These are phyloP conservation scores for Agrenia bidenticulata DNA, from an alignment of 2,888 invertebrate species.

Conservation along the genomic window DNA sequence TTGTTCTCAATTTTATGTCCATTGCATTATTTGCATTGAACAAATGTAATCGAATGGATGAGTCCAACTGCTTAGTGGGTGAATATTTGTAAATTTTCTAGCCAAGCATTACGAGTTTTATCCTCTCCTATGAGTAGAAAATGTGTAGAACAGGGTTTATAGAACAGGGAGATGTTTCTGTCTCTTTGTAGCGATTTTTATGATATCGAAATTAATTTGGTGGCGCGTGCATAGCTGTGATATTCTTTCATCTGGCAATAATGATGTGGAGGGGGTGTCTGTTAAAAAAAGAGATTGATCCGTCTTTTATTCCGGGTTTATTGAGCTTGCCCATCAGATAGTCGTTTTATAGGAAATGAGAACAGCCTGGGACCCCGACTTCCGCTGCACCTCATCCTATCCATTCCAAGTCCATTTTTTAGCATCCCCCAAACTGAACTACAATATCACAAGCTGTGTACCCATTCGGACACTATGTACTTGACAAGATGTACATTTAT, in stretches of 20 bases:
- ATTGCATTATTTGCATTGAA: no score
- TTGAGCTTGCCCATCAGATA: constrained; percentile 34
- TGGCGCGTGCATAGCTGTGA: constrained; percentile 40
- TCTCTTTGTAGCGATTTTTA: constrained; percentile 13
- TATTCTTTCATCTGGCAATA: constrained; percentile 37
- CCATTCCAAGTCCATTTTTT: constrained; percentile 8
- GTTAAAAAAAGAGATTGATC: constrained; percentile 38
- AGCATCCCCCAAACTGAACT: background rate
- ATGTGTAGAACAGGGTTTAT: background rate
- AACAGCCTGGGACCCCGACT: constrained; percentile 16
- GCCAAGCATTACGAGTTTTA: no score
- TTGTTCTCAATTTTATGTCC: no score
- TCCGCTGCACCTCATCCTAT: constrained; percentile 14
- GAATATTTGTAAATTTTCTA: no score
- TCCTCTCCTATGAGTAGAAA: no score
- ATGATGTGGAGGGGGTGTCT: constrained; percentile 22
- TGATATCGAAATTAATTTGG: constrained; percentile 36
- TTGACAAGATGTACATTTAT: no score
- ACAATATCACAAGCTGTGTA: no score
- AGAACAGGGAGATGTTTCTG: background rate
- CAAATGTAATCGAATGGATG: no score
- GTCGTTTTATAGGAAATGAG: constrained; percentile 14
- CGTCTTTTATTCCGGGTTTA: constrained; percentile 43
- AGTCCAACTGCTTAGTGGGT: no score
- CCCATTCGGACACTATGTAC: no score